Base-by-base conservation (phyloP, 2,888 invertebrate species). In the Bimastos eiseni region DNA sequence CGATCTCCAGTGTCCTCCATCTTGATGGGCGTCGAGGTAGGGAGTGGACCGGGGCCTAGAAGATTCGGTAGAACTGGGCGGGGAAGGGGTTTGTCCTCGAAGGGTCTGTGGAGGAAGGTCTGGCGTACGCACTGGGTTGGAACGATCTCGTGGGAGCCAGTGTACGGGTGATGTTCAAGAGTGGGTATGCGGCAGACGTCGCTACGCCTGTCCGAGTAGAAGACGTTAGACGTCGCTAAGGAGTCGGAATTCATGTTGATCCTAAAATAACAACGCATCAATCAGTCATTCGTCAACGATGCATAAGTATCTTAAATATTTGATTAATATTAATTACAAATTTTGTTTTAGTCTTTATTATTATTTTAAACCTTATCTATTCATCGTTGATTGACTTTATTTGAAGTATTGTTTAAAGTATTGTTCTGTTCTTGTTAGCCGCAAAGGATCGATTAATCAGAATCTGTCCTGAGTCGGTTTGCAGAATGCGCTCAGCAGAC, bases 61-160 rank as follows among this genome's bases (percentile, higher is more conserved):
- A 86, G 86, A 37, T 86, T 86, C 24, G 37, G 37, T 34, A 86
- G 86, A 34, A 24, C 86, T 24, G 86, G 86, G 86, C 34, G 36
- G 89, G 84, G 90, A 38, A 88, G 86, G n/a, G 89, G 89, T 13
- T 88, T 88, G 83, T 91, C 89, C 86, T 91, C 91, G 70, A 91
- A 91, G 1, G 91, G 91, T 11, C 91, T n/a, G 70, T 91, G 91
- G 34, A 91, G 90, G 41, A 91, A 38, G 11, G 90, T 41, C 34
- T 34, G 86, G 24, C 86, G 34, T 36, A 86, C 70, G 70, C 8
- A 70, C 6, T 70, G 70, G n/a, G 70, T n/a, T 30, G 70, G 70
- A 8, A 3, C 70, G 70, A 70, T 70, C 30, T 30, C 30, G 30
- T 30, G 70, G 70, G 70, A 70, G 70, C 70, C 70, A 70, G 70